Evolutionary conservation across 1,140 invertebrate species (phyloP).

Genomic region (Drosophila bipectinata): DNA sequence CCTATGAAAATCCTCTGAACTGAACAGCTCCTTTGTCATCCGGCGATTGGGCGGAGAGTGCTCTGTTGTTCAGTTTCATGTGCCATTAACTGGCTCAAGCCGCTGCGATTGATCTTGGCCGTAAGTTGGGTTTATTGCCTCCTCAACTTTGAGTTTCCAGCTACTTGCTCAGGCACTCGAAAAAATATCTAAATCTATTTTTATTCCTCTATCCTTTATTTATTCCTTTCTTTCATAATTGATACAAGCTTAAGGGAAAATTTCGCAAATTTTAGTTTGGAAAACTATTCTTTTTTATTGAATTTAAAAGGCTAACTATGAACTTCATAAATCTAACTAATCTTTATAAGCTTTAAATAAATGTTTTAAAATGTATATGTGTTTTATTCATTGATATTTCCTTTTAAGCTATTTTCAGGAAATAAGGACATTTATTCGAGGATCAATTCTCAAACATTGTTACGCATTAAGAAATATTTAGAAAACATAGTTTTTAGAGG

Average conservation of each 20-base stretch:
- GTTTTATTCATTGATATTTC: too few relatives aligned
- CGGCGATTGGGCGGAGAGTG: constrained; percentile 28
- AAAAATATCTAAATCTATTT: constrained; percentile 6
- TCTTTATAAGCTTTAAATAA: too few relatives aligned
- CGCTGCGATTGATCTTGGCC: constrained; percentile 74
- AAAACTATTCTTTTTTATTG: too few relatives aligned
- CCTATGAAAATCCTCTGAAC: not conserved
- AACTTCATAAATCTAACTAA: too few relatives aligned
- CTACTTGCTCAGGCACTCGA: constrained; percentile 5
- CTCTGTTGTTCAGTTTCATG: constrained; percentile 69
- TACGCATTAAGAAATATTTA: too few relatives aligned
- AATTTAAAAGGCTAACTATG: too few relatives aligned
- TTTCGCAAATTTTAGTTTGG: too few relatives aligned
- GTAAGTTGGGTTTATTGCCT: constrained; percentile 55
- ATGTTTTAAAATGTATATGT: too few relatives aligned
- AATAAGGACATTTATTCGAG: too few relatives aligned
- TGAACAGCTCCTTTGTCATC: constrained; percentile 31
- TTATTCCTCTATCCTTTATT: not conserved
- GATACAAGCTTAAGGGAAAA: not conserved
- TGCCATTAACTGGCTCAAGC: constrained; percentile 77
- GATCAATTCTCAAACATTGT: too few relatives aligned
- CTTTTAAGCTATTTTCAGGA: too few relatives aligned
- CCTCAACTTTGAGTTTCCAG: constrained; percentile 6
- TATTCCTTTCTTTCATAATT: not conserved
- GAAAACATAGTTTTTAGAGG: too few relatives aligned